phyloP scores from a whole-genome alignment of 1,140 invertebrate genomes.

The Drosophila pseudoananassae region DNA sequence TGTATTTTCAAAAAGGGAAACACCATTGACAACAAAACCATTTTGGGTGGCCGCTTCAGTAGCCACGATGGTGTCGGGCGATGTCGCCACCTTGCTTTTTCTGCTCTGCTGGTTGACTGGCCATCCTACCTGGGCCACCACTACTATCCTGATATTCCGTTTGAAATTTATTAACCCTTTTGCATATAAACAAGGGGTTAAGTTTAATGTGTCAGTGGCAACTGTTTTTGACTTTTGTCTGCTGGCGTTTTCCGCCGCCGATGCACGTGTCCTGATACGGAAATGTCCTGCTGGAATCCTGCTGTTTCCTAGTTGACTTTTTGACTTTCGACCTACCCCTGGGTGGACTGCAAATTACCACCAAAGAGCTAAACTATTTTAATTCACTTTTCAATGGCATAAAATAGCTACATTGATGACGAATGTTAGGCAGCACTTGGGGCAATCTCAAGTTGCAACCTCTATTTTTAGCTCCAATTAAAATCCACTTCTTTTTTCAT shows the following conservation, averaged over 20 bases:
- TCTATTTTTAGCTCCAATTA: not conserved
- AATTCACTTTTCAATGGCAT: slow-evolving; percentile 16
- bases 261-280: slow-evolving; percentile 33
- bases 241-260: not conserved
- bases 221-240: slow-evolving; percentile 15
- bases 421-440: too few species aligned
- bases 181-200: slow-evolving; percentile 1
- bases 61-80: slow-evolving; percentile 39
- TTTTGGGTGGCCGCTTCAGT: slow-evolving; percentile 36
- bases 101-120: slow-evolving; percentile 26
- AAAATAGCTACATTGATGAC: not conserved
- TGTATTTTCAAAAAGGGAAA: not conserved
- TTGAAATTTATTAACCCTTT: slow-evolving; percentile 34
- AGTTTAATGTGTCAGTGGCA: slow-evolving; percentile 36
- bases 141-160: slow-evolving; percentile 10
- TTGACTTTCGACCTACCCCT: too few species aligned
- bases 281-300: slow-evolving; percentile 4
- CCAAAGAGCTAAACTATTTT: not conserved
- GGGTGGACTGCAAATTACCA: not conserved
- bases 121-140: not conserved
- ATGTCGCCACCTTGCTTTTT: slow-evolving; percentile 12
- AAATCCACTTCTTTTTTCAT: not conserved
- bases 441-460: too few species aligned
- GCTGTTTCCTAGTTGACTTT: slow-evolving; percentile 15
- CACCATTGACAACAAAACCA: slow-evolving; percentile 5